Evolutionary conservation across 2,888 invertebrate species (phyloP), one percentile per base, ranked within the genome.

Genomic region (Scaptomyza caliginosa): DNA sequence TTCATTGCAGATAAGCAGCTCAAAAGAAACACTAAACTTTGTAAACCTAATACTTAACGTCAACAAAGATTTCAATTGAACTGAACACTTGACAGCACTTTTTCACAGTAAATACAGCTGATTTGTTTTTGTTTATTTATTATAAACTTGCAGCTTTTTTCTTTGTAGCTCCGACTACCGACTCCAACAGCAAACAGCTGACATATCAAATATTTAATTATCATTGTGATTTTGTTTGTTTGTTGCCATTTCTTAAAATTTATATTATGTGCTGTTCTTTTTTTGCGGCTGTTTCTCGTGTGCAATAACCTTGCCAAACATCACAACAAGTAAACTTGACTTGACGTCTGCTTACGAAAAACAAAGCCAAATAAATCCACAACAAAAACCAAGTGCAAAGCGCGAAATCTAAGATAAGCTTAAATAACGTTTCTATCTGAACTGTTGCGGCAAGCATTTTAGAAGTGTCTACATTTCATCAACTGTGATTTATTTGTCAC

Each of bases 141-240:
- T 5, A 32, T 32, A 13, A 2, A 11, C 36, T 19, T 8, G 21
- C 21, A 60, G 11, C 62, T 16, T 26, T 26, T 17, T 36, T 17
- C 64, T 70, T 78, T 75, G 72, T 67, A 66, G 76, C 54, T 54
- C 62, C 30, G 39, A 43, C 16, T 34, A 2, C 68, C 63, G 75
- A 63, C 64, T 36, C 34, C 57, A 55, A 46, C 28, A 57, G 39
- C 50, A 74, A 70, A 58, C 77, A 72, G 69, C 74, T 80, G 77
- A 77, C 68, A 80, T 56, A 67, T 67, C 65, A 79, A 83, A 83
- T 67, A 83, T 79, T 82, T 86, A 86, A 86, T 75, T 82, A 79
- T 68, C 70, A 65, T 65, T 48, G 51, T 32, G 8, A 11, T 57
- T 59, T 55, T 66, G 30, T 58, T 54, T 68, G 40, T 36, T 57